Percentiles rank a stretch among this genome's conserved stretches.
Conservation (phyloP, 37 sponge, comb jelly and placozoan species). For the Corticium candelabrum region DNA sequence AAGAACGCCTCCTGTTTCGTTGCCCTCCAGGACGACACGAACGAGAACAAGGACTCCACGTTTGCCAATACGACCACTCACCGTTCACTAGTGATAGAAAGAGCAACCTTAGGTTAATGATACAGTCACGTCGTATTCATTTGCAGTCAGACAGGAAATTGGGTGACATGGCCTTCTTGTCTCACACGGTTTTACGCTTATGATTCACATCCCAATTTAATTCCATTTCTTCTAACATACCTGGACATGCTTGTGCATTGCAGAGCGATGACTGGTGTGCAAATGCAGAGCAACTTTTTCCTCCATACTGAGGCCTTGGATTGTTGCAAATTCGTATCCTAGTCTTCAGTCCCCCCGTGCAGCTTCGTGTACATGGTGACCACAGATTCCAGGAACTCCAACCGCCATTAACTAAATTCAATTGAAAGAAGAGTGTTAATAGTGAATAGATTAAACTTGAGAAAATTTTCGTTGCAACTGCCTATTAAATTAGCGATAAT, state of each 20-base stretch:
- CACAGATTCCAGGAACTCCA: not conserved
- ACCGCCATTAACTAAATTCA: not conserved
- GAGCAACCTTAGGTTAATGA: too few species aligned
- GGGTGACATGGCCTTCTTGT: too few species aligned
- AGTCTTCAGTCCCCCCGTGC: not conserved
- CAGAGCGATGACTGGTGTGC: not conserved
- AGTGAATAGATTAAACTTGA: too few species aligned
- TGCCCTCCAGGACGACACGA: not conserved
- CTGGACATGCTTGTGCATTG: not conserved
- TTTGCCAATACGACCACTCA: not conserved
- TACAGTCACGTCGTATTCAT: too few species aligned
- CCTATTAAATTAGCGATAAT: too few species aligned
- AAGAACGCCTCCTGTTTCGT: too few species aligned
- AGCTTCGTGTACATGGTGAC: not conserved
- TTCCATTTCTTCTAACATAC: not conserved
- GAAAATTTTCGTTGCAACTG: too few species aligned
- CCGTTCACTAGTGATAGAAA: not conserved
- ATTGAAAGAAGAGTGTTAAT: too few species aligned
- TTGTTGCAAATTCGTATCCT: not conserved
- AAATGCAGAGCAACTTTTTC: not conserved
- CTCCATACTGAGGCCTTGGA: not conserved
- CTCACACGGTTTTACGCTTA: too few species aligned
- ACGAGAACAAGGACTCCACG: not conserved
- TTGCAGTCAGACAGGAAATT: conserved; percentile 2
- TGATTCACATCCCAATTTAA: too few species aligned